Evolutionary conservation across 37 sponge, comb jelly and placozoan genomes (phyloP), one percentile per base, ranked within the genome.

Genomic region (Halisarca cf. caerulea): DNA sequence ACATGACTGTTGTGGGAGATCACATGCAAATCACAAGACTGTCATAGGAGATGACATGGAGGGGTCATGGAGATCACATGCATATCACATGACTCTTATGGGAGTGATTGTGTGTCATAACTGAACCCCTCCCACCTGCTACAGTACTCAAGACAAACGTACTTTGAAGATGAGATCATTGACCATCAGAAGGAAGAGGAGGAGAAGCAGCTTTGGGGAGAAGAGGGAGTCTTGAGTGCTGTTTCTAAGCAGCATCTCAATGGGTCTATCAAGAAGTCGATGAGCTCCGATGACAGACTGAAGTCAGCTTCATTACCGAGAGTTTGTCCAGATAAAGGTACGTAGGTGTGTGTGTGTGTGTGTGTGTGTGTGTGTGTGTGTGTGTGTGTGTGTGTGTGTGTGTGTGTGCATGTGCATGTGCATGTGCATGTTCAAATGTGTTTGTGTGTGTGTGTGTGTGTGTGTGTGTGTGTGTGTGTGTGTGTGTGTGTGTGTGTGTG

Each of bases 141-240:
- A n/a, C n/a, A 92, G 93, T 28, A 88, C 6, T 64, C 75, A 5
- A 33, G 85, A 3, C 84, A 82, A 17, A 86, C 94, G 53, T 94
- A 83, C 54, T 82, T 94, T 85, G 94, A 94, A 82, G 82, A 86
- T 0, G 94, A 94, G 58, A 33, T 88, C 1, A 68, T 86, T 30
- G 94, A 94, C 80, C 86, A 88, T 54, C 42, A 82, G 59, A 85
- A 68, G 30, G 94, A 90, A 85, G 87, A 83, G 28, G 91, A 91
- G 41, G 94, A 94, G 59, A 75, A 39, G 38, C 54, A 83, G 18
- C 61, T 83, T 15, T 28, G 86, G 38, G 44, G 61, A n/a, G 82
- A 71, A 11, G 88, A 86, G 71, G 80, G 82, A 35, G 20, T 28
- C 34, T 3, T 21, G 3, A 28, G 33, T 4, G 36, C 57, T 20